phyloP scores from a whole-genome alignment of 2,113 vertebrate genomes.

The Pterocles orientalis region DNA sequence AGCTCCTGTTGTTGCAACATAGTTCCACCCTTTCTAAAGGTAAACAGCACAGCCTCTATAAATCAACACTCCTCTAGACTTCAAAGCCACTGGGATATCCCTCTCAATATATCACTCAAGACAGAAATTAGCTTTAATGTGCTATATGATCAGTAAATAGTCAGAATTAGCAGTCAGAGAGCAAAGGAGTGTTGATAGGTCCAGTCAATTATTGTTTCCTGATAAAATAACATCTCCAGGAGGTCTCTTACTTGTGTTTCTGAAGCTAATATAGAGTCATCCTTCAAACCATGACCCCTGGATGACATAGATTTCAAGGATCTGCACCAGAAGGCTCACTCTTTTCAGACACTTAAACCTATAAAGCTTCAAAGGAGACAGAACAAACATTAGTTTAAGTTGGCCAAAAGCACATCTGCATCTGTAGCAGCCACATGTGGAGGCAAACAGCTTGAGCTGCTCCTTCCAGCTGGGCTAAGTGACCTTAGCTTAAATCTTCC shows the following conservation, averaged over 20 bases:
- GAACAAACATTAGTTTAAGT: conserved; percentile 31
- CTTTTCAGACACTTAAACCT: conserved; percentile 16
- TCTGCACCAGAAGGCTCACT: neutral
- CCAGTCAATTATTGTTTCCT: conserved; percentile 45
- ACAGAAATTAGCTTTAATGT: conserved; percentile 38
- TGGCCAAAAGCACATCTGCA: neutral
- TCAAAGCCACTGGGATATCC: conserved; percentile 27
- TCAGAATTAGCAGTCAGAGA: conserved; percentile 20
- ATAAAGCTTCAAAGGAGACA: conserved; percentile 36
- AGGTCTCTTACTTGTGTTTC: conserved; percentile 27
- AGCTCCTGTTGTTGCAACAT: neutral
- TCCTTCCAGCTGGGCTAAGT: conserved; percentile 2
- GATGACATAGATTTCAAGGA: neutral
- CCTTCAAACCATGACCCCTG: conserved; percentile 17
- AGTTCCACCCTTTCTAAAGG: conserved; percentile 17
- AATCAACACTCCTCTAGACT: conserved; percentile 27
- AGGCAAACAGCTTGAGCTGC: conserved; percentile 22
- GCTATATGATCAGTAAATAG: conserved; percentile 4
- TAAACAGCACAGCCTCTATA: conserved; percentile 21
- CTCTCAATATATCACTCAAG: conserved; percentile 18
- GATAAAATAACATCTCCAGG: conserved; percentile 7
- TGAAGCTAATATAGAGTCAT: conserved; percentile 4
- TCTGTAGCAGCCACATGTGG: conserved; percentile 9
- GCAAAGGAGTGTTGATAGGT: conserved; percentile 29
- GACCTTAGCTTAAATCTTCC: conserved; percentile 35